Conservation (phyloP, 2,888 invertebrate genomes). For the Agrotis ipsilon region DNA sequence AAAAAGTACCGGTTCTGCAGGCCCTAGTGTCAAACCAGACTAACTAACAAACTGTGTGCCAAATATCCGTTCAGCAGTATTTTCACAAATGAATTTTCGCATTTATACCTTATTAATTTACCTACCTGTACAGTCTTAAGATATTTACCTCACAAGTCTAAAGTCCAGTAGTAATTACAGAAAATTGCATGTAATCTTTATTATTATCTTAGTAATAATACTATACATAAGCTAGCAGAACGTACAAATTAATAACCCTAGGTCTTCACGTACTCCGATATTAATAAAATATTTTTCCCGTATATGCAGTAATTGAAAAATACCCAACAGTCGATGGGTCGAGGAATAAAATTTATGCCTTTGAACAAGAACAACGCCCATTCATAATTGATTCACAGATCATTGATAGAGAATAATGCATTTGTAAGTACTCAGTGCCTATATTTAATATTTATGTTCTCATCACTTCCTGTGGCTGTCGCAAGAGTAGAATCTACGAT, state of each 20-base stretch:
- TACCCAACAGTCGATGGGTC: conserved; percentile 19
- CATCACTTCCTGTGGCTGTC: conserved; percentile 45
- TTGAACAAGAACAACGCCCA: conserved; percentile 55
- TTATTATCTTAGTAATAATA: conserved; percentile 3
- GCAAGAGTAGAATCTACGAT: conserved; percentile 12
- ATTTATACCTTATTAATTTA: too few species aligned
- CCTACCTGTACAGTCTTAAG: too few species aligned
- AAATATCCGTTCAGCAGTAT: too few species aligned
- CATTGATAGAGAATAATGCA: conserved; percentile 61
- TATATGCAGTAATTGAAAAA: conserved; percentile 29
- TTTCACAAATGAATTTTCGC: too few species aligned
- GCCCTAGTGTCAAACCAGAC: too few species aligned
- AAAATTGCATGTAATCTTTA: conserved; percentile 13
- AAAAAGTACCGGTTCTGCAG: too few species aligned
- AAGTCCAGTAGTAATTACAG: conserved; percentile 18
- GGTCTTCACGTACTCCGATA: conserved; percentile 7
- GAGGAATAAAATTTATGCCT: conserved; percentile 38
- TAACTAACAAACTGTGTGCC: too few species aligned
- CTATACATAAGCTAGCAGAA: conserved; percentile 1
- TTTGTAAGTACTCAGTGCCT: conserved; percentile 35
- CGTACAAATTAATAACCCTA: conserved; percentile 4
- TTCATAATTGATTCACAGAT: conserved; percentile 64
- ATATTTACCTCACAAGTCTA: not conserved
- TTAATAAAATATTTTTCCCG: conserved; percentile 7
- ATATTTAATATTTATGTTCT: conserved; percentile 42